A percentile compares a stretch with the other conserved stretches of the same genome.
Conservation (phyloP, 2,113 vertebrate species). For the Vicugna pacos region DNA sequence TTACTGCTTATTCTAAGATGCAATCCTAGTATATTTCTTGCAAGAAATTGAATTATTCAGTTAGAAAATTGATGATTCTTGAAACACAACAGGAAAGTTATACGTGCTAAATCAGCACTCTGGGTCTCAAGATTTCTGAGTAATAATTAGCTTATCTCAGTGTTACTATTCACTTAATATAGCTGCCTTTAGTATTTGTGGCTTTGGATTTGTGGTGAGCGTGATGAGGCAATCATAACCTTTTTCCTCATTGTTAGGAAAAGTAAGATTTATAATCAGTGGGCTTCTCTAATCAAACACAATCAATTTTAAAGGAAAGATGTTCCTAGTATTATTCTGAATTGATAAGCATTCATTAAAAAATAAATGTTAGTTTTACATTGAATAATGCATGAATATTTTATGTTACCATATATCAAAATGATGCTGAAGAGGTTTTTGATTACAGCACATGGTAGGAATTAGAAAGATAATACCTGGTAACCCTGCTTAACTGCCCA, state of each 20-base stretch:
- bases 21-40: constrained; percentile 59
- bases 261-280: constrained; percentile 54
- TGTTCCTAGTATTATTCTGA: constrained; percentile 4
- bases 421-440: background rate
- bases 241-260: constrained; percentile 15
- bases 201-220: constrained; percentile 52
- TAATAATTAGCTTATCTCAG: constrained; percentile 39
- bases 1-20: constrained; percentile 44
- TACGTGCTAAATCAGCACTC: constrained; percentile 54
- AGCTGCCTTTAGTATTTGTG: constrained; percentile 52
- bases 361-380: background rate
- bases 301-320: constrained; percentile 38
- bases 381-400: background rate
- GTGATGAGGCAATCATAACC: constrained; percentile 15
- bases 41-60: constrained; percentile 70
- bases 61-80: constrained; percentile 73
- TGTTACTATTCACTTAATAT: background rate
- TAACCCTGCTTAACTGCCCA: background rate
- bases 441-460: background rate
- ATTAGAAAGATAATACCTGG: background rate
- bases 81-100: constrained; percentile 58
- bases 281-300: constrained; percentile 8
- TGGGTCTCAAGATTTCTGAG: constrained; percentile 29
- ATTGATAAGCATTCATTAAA: background rate
- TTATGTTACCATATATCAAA: background rate